phyloP scores from a whole-genome alignment of 2,888 invertebrate species.

The Drosophila austrosaltans region DNA sequence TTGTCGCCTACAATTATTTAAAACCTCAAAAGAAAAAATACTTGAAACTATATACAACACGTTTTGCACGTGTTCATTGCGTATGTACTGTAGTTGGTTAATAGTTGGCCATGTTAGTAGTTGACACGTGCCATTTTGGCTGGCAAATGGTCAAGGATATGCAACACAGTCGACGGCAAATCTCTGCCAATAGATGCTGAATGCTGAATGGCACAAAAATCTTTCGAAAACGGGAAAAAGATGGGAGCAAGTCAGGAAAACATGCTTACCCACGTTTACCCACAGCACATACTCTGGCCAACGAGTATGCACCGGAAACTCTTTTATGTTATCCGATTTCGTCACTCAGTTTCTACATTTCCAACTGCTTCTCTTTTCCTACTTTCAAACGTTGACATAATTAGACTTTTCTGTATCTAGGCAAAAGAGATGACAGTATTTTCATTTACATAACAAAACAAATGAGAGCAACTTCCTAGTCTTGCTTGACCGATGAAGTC shows the following conservation, averaged over 20 bases:
- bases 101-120: neutral
- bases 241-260: neutral
- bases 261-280: neutral
- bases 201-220: constrained; percentile 2
- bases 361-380: too few relatives aligned
- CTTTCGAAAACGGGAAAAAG: neutral
- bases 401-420: constrained; percentile 30
- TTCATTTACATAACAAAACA: too few relatives aligned
- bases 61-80: constrained; percentile 26
- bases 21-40: neutral
- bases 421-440: neutral
- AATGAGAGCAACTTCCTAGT: too few relatives aligned
- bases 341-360: neutral
- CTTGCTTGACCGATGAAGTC: too few relatives aligned
- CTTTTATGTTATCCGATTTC: constrained; percentile 5
- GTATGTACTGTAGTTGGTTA: constrained; percentile 22
- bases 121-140: constrained; percentile 13
- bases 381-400: constrained; percentile 36
- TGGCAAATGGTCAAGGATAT: constrained; percentile 14
- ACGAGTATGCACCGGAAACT: neutral
- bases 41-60: neutral
- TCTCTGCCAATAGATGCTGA: constrained; percentile 15
- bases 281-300: neutral
- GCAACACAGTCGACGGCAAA: constrained; percentile 8
- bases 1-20: neutral